Base-by-base conservation (phyloP, 2,797 vertebrate species). In the Rhadinocentrus ornatus region DNA sequence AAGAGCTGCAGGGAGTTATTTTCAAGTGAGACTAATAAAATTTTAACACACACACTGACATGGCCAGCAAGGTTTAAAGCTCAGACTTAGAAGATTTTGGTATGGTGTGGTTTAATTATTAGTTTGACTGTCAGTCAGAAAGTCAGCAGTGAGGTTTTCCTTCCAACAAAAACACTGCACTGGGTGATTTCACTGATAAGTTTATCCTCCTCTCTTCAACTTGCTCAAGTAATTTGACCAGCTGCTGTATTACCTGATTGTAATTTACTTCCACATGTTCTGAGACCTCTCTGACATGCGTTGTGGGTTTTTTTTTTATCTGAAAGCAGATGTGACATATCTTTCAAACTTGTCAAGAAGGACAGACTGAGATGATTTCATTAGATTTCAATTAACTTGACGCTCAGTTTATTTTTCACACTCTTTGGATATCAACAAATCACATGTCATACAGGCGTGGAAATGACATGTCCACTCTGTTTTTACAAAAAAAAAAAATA, bases 141-240 rank as follows among this genome's bases (percentile, higher is more conserved):
- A 41, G 63, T 55, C 53, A 56, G 62, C 35, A 61, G 52, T 37
- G 37, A 70, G 54, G 26, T 63, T 77, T 77, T 69, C 31, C 15
- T 56, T 85, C 82, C 77, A 89, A 87, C 66, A 81, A 80, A 88
- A 91, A 86, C 82, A 88, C 76, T 0, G 56, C 70, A 39, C 63
- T 58, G 39, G 61, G 37, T 73, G 70, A 73, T 84, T 86, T 75
- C 68, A 62, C 73, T 85, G 86, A 88, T 87, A 83, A 81, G 62
- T 85, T 86, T 87, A 74, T 77, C 81, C 48, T 69, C 67, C 61
- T 55, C 68, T 50, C 54, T 85, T 83, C 65, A 71, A 82, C 34
- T 50, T 68, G 66, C 76, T 74, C 20, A 50, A 59, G 60, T 78
- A 68, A 66, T 74, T 62, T 74, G 78, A 66, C 78, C 73, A 76